Base-by-base conservation (phyloP, 2,888 invertebrate genomes). In the Limnephilus auricula region DNA sequence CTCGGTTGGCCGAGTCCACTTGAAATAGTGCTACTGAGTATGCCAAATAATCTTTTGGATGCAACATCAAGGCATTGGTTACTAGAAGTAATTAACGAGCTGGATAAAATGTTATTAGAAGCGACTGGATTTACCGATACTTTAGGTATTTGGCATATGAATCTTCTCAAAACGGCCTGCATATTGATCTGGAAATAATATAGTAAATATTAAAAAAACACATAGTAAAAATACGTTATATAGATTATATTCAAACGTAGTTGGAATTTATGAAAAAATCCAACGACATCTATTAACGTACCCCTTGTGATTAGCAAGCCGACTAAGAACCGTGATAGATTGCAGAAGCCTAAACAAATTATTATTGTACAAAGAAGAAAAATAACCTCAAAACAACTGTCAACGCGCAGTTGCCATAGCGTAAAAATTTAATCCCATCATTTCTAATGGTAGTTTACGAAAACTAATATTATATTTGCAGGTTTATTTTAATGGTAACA, bases 181-280 rank as follows among this genome's bases (percentile, higher is more conserved):
- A 92, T 92, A 84, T 78, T 91, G 83, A 88, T 32, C 92, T 92
- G 45, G 80, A 92, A 92, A 79, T 50, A 45, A 85, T 84, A 90
- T 30, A 83, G 40, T 82, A 65, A 65, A 65, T 25, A 65, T 25
- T 2, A 25, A 65, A 65, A 65, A 65, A 65, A 25, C n/a, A 65
- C 6, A 65, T 25, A 6, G 9, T 12, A 40, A 12, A 40, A 40
- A 40, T 40, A 1, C 12, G 10, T 40, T 40, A 40, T 12, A 2
- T 40, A 1, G 10, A 40, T 40, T 40, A 1, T 40, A 40, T 40
- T 40, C 10, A 12, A 40, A 34, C 15, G 0, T 2, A 13, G 12
- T 13, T 45, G 45, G 13, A 45, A 25, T 25, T 65, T 6, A 65
- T 25, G 5, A 18, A 65, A 18, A 5, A 65, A 65, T 65, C 6